Conservation (phyloP, 2,797 vertebrate species). For the Gorsachius magnificus region DNA sequence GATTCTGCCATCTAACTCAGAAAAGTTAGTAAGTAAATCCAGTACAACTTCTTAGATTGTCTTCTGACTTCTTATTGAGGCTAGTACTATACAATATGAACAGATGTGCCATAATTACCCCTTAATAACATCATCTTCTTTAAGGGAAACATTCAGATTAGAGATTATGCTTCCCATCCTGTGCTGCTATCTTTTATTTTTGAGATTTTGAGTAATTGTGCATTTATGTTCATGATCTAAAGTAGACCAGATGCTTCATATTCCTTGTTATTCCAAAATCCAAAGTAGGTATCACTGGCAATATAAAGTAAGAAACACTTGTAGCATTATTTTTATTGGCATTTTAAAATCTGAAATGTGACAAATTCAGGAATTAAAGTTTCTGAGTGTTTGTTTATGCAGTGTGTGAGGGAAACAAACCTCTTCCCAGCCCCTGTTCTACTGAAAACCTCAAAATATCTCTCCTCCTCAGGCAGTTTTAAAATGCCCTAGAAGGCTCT, state of each 20-base stretch:
- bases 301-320: constrained; percentile 5
- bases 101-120: neutral
- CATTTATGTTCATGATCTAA: neutral
- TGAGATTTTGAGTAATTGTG: neutral
- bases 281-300: neutral
- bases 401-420: neutral
- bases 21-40: neutral
- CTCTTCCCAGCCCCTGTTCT: neutral
- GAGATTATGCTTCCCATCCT: neutral
- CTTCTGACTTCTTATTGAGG: neutral
- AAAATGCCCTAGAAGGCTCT: neutral
- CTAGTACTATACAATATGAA: neutral
- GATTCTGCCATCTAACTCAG: neutral
- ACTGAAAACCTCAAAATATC: neutral
- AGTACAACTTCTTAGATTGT: neutral
- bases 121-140: neutral
- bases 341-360: constrained; percentile 34
- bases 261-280: constrained; percentile 13
- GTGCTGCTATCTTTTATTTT: neutral
- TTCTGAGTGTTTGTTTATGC: neutral
- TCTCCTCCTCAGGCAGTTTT: neutral
- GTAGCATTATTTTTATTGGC: neutral
- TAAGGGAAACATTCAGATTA: neutral
- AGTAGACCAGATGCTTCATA: neutral
- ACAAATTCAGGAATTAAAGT: constrained; percentile 25